A percentile compares a stretch with the other conserved stretches of the same genome.
phyloP scores from a whole-genome alignment of 2,797 vertebrate genomes.

The Fringilla coelebs region DNA sequence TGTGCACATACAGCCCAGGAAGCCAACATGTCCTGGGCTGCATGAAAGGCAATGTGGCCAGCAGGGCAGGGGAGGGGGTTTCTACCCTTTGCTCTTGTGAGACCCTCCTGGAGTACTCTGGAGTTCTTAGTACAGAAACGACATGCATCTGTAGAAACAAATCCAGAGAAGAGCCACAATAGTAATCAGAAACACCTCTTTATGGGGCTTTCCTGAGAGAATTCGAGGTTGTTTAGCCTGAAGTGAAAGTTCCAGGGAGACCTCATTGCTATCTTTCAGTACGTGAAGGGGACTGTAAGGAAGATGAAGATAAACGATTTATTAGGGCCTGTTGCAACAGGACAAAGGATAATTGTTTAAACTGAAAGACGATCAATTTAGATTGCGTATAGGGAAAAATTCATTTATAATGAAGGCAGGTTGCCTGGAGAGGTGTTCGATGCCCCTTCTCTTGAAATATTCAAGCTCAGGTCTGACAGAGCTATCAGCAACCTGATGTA shows the following conservation, averaged over 20 bases:
- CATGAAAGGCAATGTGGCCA: not conserved
- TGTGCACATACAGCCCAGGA: too few species aligned
- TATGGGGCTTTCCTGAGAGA: not conserved
- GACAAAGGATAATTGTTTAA: not conserved
- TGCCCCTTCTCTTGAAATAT: not conserved
- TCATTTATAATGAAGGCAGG: not conserved
- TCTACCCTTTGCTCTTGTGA: not conserved
- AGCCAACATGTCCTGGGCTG: accelerated
- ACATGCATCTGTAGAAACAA: not conserved
- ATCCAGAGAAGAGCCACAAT: not conserved
- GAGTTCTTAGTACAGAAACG: not conserved
- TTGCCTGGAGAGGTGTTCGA: too few species aligned
- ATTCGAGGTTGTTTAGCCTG: not conserved
- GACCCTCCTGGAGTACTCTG: not conserved
- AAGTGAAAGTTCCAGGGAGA: not conserved
- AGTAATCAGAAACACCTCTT: not conserved
- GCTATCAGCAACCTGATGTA: not conserved
- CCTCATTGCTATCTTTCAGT: not conserved
- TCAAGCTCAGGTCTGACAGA: not conserved
- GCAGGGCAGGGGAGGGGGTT: not conserved
- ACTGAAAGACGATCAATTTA: not conserved
- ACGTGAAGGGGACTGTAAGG: not conserved
- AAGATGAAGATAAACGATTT: not conserved
- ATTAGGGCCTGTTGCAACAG: not conserved
- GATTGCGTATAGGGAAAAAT: not conserved